Percentiles rank a stretch among this genome's conserved stretches.
These are phyloP conservation scores for Phortica magna DNA, from an alignment of 2,888 invertebrate genomes.

Conservation along the genomic window DNA sequence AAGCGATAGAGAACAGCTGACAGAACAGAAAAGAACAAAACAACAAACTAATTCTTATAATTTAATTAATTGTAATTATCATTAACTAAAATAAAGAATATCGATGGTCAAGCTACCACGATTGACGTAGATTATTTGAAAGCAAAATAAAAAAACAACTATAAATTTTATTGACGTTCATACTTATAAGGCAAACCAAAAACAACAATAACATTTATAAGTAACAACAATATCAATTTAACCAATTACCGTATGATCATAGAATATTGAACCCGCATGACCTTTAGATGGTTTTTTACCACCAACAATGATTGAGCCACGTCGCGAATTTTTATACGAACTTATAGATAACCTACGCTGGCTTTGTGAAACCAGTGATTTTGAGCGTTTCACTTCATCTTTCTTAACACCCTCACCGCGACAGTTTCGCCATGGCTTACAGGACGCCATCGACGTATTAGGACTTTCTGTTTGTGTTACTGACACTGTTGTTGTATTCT, in stretches of 20 bases:
- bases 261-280: conserved; percentile 67
- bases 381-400: not conserved
- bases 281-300: conserved; percentile 50
- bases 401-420: not conserved
- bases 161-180: not conserved
- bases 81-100: no score
- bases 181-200: not conserved
- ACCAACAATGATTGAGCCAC: conserved; percentile 66
- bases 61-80: no score
- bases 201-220: not conserved
- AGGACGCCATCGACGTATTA: not conserved
- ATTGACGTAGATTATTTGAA: not conserved
- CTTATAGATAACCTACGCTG: conserved; percentile 67
- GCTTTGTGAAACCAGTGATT: conserved; percentile 61
- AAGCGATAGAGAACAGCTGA: not conserved
- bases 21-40: not conserved
- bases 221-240: not conserved
- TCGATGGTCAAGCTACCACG: not conserved
- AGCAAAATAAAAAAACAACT: not conserved
- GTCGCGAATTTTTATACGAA: conserved; percentile 64
- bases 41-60: no score
- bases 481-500: not conserved
- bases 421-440: not conserved
- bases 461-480: not conserved
- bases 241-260: conserved; percentile 60